Percentiles rank a stretch among this genome's conserved stretches.
These are phyloP conservation scores for Nebria ingens DNA, from an alignment of 1,140 invertebrate genomes.

Conservation along the genomic window DNA sequence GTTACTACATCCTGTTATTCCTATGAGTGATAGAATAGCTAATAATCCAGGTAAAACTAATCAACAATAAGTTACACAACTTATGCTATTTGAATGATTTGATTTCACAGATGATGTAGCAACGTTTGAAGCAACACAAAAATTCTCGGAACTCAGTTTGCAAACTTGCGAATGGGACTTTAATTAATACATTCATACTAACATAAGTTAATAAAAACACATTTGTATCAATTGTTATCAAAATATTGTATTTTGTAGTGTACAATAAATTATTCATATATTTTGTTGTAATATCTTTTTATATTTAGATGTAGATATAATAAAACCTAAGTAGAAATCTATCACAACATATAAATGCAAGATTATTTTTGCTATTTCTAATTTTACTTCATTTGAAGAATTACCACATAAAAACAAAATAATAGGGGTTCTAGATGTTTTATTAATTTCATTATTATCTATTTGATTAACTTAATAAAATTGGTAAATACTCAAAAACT, in stretches of 20 bases:
- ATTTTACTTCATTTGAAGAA: too few relatives aligned
- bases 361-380: too few relatives aligned
- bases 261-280: not conserved
- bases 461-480: too few relatives aligned
- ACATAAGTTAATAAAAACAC: not conserved
- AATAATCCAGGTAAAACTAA: slow-evolving; percentile 29
- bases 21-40: slow-evolving; percentile 37
- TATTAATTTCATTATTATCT: too few relatives aligned
- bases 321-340: too few relatives aligned
- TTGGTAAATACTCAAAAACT: too few relatives aligned
- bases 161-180: slow-evolving; percentile 39
- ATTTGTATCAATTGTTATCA: not conserved
- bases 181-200: slow-evolving; percentile 3
- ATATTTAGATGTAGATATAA: too few relatives aligned
- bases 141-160: slow-evolving; percentile 32
- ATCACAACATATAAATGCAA: too few relatives aligned
- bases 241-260: not conserved
- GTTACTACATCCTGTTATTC: slow-evolving; percentile 41
- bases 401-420: too few relatives aligned
- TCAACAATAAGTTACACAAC: not conserved
- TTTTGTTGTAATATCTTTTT: not conserved
- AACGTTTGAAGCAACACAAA: slow-evolving; percentile 30
- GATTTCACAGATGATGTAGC: slow-evolving; percentile 31
- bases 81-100: too few relatives aligned
- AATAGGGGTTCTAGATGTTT: too few relatives aligned